A percentile compares a stretch with the other conserved stretches of the same genome.
Evolutionary conservation across 37 sponge, comb jelly and placozoan species (phyloP).

Genomic region (Bolinopsis microptera): DNA sequence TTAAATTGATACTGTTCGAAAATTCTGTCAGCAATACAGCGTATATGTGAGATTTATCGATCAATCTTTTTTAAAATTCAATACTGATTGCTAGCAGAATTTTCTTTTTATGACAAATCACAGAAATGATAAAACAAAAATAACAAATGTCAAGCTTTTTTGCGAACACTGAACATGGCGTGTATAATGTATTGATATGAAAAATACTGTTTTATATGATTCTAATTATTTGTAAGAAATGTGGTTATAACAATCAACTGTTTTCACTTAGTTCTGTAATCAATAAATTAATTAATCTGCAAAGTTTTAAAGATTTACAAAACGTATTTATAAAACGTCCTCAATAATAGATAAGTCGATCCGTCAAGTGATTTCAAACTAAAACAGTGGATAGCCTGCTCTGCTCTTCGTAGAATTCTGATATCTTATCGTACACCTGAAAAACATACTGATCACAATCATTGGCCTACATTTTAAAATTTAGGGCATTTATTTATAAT

Average conservation of each 20-base stretch:
- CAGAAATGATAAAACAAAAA: neutral
- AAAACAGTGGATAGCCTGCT: neutral
- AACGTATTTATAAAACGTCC: neutral
- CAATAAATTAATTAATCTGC: neutral
- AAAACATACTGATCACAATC: neutral
- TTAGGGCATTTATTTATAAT: too few relatives aligned
- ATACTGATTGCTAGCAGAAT: neutral
- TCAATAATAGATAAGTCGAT: too few relatives aligned
- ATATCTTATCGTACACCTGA: conserved; percentile 22
- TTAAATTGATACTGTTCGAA: neutral
- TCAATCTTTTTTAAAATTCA: too few relatives aligned
- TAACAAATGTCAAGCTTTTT: neutral
- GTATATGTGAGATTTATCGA: too few relatives aligned
- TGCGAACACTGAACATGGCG: neutral
- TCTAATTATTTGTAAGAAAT: neutral
- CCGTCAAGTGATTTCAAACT: neutral
- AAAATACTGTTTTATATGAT: neutral
- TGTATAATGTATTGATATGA: too few relatives aligned
- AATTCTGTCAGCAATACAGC: neutral
- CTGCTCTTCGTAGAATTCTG: conserved; percentile 45
- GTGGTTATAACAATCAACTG: neutral
- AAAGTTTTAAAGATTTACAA: neutral
- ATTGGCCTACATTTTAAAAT: too few relatives aligned
- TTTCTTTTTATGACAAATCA: neutral
- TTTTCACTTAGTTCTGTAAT: neutral